phyloP scores from a whole-genome alignment of 2,113 vertebrate genomes.

The Cheilinus undulatus region DNA sequence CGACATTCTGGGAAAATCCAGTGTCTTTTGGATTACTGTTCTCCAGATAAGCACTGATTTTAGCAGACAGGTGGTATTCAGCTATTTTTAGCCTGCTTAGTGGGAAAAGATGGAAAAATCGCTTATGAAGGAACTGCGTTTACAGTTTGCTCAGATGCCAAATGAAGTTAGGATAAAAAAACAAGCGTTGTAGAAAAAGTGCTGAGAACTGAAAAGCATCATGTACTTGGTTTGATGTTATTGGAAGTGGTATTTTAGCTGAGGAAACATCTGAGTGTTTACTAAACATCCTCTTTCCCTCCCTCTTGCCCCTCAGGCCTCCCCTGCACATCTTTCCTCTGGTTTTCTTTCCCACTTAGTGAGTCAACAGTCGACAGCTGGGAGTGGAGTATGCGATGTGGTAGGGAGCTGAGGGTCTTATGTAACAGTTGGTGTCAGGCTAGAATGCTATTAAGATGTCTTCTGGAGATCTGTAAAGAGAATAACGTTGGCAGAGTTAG shows the following conservation, averaged over 20 bases:
- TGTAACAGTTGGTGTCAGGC: conserved; percentile 58
- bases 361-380: conserved; percentile 65
- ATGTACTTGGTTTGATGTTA: conserved; percentile 24
- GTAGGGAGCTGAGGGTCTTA: conserved; percentile 51
- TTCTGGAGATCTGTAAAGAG: conserved; percentile 34
- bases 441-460: conserved; percentile 67
- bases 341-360: conserved; percentile 48
- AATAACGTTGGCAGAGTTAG: conserved; percentile 14
- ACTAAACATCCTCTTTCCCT: conserved; percentile 39
- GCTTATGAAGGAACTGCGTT: conserved; percentile 69
- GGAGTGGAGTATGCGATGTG: conserved; percentile 48
- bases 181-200: not conserved
- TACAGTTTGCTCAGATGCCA: conserved; percentile 48
- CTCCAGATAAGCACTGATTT: conserved; percentile 61
- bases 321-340: conserved; percentile 29
- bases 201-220: conserved; percentile 55
- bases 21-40: conserved; percentile 60
- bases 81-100: conserved; percentile 71
- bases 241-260: conserved; percentile 38
- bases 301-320: conserved; percentile 29
- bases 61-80: conserved; percentile 69
- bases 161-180: conserved; percentile 48
- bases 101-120: conserved; percentile 55
- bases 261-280: conserved; percentile 54
- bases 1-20: conserved; percentile 50